phyloP scores from a whole-genome alignment of 2,797 vertebrate genomes.

The Tamandua tetradactyla region DNA sequence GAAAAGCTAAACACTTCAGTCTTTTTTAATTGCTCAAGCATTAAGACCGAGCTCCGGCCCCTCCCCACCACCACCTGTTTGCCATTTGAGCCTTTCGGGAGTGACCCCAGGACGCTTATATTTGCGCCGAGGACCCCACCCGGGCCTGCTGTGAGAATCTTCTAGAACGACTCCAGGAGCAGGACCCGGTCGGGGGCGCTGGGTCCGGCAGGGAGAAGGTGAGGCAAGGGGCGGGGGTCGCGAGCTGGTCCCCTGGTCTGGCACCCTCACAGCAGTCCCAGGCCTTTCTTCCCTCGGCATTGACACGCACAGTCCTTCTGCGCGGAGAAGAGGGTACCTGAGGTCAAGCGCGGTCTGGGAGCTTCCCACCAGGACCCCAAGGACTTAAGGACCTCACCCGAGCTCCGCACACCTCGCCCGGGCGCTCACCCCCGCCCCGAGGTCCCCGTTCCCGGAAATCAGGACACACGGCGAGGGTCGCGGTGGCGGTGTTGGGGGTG shows the following conservation, averaged over 20 bases:
- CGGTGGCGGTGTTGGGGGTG: fast-evolving
- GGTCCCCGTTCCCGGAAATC: no score
- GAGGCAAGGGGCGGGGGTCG: no score
- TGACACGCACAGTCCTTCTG: neutral
- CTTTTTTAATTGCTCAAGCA: neutral
- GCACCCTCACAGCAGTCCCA: neutral
- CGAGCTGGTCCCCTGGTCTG: no score
- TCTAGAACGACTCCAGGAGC: neutral
- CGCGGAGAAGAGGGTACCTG: neutral
- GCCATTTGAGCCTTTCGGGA: neutral
- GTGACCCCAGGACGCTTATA: neutral
- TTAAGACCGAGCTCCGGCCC: neutral
- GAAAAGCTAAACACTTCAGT: neutral
- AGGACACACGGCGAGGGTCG: no score
- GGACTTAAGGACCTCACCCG: fast-evolving
- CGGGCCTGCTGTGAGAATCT: neutral
- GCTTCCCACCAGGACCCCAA: neutral
- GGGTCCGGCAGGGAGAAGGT: no score
- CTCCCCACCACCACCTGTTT: neutral
- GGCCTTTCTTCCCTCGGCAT: no score
- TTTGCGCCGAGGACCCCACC: neutral
- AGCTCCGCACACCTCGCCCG: neutral
- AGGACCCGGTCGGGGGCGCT: no score
- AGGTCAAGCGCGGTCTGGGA: neutral
- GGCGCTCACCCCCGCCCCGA: neutral